Conservation (phyloP, 2,888 invertebrate genomes). For the Pachydiplax longipennis region DNA sequence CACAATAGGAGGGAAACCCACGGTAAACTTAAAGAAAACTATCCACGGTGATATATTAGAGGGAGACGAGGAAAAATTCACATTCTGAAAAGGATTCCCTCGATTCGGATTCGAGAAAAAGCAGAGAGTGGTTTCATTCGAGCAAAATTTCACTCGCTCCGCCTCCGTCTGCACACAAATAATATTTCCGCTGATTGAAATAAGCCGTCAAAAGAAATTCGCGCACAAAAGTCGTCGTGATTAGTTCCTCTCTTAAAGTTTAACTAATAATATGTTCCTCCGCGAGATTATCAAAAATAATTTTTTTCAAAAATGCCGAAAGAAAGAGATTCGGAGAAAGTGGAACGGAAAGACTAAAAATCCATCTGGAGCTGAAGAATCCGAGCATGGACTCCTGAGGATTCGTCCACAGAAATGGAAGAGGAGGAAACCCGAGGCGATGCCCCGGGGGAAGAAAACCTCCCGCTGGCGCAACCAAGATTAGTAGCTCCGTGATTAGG, state of each 20-base stretch:
- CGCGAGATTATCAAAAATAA: neutral
- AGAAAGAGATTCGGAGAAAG: neutral
- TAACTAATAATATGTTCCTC: neutral
- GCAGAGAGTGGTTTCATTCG: neutral
- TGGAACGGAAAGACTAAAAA: neutral
- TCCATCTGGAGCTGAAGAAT: slow-evolving; percentile 2
- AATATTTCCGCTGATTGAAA: neutral
- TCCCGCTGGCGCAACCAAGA: slow-evolving; percentile 25
- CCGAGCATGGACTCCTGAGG: neutral
- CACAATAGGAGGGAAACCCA: too few species aligned
- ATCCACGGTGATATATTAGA: too few species aligned
- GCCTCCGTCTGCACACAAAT: neutral
- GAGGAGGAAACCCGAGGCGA: neutral
- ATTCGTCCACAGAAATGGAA: neutral
- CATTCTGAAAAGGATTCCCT: too few species aligned
- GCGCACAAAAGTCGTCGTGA: neutral
- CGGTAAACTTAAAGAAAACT: too few species aligned
- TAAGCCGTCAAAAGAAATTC: neutral
- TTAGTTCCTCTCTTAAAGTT: slow-evolving; percentile 21
- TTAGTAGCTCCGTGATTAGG: slow-evolving; percentile 41
- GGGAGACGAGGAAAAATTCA: too few species aligned
- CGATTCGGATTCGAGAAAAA: too few species aligned
- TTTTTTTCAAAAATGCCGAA: neutral
- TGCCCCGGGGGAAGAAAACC: slow-evolving; percentile 16
- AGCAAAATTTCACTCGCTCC: neutral